phyloP scores from a whole-genome alignment of 23 tunicate species.

The Phallusia fumigata region DNA sequence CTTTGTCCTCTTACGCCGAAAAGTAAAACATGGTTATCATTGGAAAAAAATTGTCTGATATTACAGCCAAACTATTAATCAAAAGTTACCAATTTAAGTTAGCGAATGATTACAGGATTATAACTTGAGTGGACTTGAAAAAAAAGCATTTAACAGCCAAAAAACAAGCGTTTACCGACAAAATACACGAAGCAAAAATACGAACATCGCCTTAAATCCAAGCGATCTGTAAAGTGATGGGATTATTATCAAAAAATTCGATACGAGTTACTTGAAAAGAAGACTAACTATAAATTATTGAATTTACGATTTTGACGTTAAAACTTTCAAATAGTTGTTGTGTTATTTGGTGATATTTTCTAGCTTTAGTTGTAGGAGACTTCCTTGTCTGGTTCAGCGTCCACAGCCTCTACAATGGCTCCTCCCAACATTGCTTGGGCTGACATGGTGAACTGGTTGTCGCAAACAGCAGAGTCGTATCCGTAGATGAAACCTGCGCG shows the following conservation, averaged over 20 bases:
- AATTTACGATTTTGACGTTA: too few species aligned
- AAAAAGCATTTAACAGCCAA: neutral
- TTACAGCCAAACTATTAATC: too few species aligned
- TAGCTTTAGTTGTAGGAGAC: neutral
- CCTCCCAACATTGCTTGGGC: neutral
- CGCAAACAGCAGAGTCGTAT: neutral
- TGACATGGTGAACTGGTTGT: neutral
- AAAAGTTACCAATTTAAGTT: too few species aligned
- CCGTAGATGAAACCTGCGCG: conserved; percentile 5
- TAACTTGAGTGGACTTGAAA: neutral
- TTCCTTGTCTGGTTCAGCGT: neutral
- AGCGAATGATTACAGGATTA: too few species aligned
- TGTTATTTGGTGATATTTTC: too few species aligned
- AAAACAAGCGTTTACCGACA: neutral
- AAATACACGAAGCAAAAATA: neutral
- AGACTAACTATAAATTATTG: too few species aligned
- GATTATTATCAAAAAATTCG: too few species aligned
- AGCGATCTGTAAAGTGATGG: neutral
- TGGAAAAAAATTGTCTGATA: too few species aligned
- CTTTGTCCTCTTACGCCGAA: too few species aligned
- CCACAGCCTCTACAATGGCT: neutral
- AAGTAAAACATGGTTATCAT: too few species aligned
- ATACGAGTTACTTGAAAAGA: too few species aligned
- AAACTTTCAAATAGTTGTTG: too few species aligned
- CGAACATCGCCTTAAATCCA: neutral